Evolutionary conservation across 2,888 invertebrate genomes (phyloP).

Genomic region (Machimus atricapillus): DNA sequence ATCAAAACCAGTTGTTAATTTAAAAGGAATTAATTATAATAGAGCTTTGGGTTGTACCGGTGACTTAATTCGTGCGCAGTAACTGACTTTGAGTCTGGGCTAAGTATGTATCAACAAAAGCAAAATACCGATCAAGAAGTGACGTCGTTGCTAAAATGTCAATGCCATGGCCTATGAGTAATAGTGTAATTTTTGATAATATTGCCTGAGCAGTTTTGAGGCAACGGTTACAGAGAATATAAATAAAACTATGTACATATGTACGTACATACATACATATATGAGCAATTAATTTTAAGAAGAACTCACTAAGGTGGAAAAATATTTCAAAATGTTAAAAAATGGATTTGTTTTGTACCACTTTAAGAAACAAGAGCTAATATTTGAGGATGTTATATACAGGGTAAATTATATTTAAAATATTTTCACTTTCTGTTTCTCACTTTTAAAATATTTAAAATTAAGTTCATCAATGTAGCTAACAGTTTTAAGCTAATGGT

Average conservation of each 20-base stretch:
- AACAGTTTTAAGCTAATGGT: not conserved
- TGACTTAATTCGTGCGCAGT: not conserved
- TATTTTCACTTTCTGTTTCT: not conserved
- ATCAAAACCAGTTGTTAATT: not conserved
- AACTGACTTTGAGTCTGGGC: not conserved
- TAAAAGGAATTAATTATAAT: not conserved
- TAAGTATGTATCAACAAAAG: not conserved
- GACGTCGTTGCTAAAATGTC: not conserved
- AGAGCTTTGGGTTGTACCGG: not conserved
- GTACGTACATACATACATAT: too few species aligned
- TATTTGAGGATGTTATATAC: too few species aligned
- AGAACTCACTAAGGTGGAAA: too few species aligned
- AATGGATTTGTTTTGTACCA: too few species aligned
- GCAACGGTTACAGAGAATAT: not conserved
- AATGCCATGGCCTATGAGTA: constrained; percentile 2
- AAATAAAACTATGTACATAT: too few species aligned
- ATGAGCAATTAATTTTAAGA: too few species aligned
- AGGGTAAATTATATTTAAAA: too few species aligned
- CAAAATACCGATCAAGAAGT: not conserved
- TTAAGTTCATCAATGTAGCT: not conserved
- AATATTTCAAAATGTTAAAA: too few species aligned
- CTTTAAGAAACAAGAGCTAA: too few species aligned
- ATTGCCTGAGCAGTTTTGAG: not conserved
- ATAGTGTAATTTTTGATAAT: not conserved
- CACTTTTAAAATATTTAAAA: not conserved